Evolutionary conservation across 2,888 invertebrate genomes (phyloP).

Genomic region (Zhuqinia jingwanae): DNA sequence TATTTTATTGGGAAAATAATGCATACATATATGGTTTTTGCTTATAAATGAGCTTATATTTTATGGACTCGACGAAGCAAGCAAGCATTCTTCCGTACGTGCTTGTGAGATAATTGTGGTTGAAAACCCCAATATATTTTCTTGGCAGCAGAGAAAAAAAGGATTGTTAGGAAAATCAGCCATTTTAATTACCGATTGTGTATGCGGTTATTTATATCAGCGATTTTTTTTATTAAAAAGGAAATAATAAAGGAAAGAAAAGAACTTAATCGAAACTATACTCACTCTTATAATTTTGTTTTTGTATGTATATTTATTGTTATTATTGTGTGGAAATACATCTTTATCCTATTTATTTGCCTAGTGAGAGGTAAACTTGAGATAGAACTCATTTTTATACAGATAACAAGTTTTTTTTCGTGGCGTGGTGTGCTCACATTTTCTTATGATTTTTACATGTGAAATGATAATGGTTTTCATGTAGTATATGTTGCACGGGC

Average conservation of each 20-base stretch:
- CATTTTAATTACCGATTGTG: not conserved
- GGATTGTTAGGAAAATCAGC: not conserved
- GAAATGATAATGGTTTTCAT: not conserved
- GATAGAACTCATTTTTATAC: not conserved
- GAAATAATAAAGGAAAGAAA: not conserved
- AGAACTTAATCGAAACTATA: slow-evolving; percentile 1
- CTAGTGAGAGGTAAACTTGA: not conserved
- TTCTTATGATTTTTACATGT: slow-evolving; percentile 15
- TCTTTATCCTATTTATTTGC: not conserved
- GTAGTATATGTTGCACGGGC: not conserved
- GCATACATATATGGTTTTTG: slow-evolving; percentile 33
- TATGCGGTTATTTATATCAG: not conserved
- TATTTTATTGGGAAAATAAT: slow-evolving; percentile 42
- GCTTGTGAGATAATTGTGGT: slow-evolving; percentile 24
- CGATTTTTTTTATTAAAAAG: slow-evolving; percentile 21
- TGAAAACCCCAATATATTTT: not conserved
- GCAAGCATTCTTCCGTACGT: not conserved
- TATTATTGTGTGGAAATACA: not conserved
- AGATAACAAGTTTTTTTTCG: not conserved
- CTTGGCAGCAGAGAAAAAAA: not conserved
- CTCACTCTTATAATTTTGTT: not conserved
- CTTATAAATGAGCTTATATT: slow-evolving; percentile 38
- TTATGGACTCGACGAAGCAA: not conserved
- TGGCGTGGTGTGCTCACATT: too few species aligned
- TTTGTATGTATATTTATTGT: not conserved